phyloP scores from a whole-genome alignment of 2,888 invertebrate genomes.

The Apodemia hepburni region DNA sequence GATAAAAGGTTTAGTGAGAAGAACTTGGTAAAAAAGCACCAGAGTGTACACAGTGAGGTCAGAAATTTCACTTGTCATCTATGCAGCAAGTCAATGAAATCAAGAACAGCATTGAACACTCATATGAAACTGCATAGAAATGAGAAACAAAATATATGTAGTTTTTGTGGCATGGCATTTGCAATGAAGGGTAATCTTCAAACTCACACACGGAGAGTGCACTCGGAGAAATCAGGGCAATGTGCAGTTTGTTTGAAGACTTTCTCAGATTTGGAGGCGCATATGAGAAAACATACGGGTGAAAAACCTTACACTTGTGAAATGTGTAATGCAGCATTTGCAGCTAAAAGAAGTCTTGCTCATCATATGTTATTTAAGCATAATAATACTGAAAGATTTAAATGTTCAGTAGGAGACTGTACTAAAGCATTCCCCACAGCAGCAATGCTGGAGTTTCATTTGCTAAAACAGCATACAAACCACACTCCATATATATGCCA shows the following conservation, averaged over 20 bases:
- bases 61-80: conserved; percentile 76
- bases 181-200: conserved; percentile 77
- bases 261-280: conserved; percentile 75
- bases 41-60: conserved; percentile 65
- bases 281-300: conserved; percentile 80
- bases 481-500: conserved; percentile 65
- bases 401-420: conserved; percentile 65
- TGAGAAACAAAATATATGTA: conserved; percentile 64
- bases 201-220: conserved; percentile 74
- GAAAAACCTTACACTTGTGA: conserved; percentile 68
- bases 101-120: conserved; percentile 67
- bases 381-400: conserved; percentile 60
- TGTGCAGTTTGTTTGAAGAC: conserved; percentile 75
- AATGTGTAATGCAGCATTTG: conserved; percentile 55
- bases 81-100: conserved; percentile 74
- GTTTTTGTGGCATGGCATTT: conserved; percentile 68
- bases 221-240: conserved; percentile 77
- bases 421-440: conserved; percentile 60
- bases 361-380: conserved; percentile 67
- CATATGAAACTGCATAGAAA: conserved; percentile 67
- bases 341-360: conserved; percentile 53
- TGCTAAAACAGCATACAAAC: conserved; percentile 66
- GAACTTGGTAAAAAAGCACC: conserved; percentile 55
- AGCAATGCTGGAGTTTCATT: conserved; percentile 66
- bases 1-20: conserved; percentile 57